Base-by-base conservation (phyloP, 2,888 invertebrate genomes). In the Dendrolimus pini region DNA sequence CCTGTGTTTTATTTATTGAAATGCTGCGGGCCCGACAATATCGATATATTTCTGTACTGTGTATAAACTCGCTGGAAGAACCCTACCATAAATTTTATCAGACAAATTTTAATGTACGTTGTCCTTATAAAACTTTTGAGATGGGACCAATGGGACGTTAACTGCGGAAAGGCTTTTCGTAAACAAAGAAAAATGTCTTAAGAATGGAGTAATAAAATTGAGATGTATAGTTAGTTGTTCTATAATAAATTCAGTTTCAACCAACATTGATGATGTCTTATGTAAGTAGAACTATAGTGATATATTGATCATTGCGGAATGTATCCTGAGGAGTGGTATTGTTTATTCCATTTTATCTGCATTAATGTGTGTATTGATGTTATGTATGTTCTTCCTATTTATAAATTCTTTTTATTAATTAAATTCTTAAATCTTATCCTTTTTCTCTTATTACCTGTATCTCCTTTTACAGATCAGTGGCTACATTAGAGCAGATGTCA, bases 301-400 rank as follows among this genome's bases (percentile, higher is more conserved):
- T 30, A 30, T 30, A 30, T 30, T 47, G 47, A 47, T 47, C 64
- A 70, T 74, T 74, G 71, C 68, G 70, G 69, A 74, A 74, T 70
- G 66, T 68, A 65, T 75, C 70, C 68, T 68, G 68, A 63, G 61
- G 68, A 70, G 71, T 75, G 70, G 65, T 77, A 70, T 73, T 75
- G 71, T 78, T 77, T 80, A 84, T 85, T 85, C 82, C 84, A 82
- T 73, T 77, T 67, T 80, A 75, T 74, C 79, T 80, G 79, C 78
- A 82, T 81, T 80, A 77, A 79, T 64, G 78, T 77, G 81, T 81
- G 78, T 81, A 75, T 80, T 81, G 74, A 72, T 83, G 76, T 79
- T 69, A 78, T 74, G 78, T 81, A 77, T 75, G 76, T 77, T 80
- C 71, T 78, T 73, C 71, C 70, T 79, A 76, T 82, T 77, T 78